These are phyloP conservation scores for Eunapius fragilis DNA, from an alignment of 37 sponge, comb jelly and placozoan species.

Conservation along the genomic window DNA sequence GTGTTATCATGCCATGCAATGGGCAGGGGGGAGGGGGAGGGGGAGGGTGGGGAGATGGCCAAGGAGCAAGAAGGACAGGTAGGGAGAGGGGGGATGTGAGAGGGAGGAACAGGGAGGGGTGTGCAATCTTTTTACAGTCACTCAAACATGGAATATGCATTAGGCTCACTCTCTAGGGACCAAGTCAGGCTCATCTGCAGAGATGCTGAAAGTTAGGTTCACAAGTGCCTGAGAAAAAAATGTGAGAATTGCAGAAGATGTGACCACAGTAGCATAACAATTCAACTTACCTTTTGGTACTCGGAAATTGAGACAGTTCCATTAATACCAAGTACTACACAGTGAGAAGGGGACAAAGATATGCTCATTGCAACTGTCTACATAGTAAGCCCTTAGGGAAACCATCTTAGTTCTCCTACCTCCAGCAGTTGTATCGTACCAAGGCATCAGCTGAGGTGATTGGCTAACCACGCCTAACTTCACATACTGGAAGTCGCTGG, in stretches of 20 bases:
- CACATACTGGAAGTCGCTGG: no score
- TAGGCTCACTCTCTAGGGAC: conserved; percentile 13
- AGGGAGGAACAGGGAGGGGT: no score
- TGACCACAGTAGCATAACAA: background rate
- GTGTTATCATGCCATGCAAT: background rate
- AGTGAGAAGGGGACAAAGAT: background rate
- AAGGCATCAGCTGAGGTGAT: no score
- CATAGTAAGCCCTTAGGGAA: no score
- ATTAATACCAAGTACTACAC: conserved; percentile 39
- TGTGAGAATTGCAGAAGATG: background rate
- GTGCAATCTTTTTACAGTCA: no score
- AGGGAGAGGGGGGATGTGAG: no score
- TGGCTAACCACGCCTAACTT: no score
- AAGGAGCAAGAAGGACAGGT: no score
- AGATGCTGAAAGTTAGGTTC: conserved; percentile 34
- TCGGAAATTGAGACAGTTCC: conserved; percentile 29
- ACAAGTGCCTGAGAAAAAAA: conserved; percentile 26
- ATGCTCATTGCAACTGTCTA: background rate
- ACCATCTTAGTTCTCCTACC: no score
- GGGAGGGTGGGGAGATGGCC: no score
- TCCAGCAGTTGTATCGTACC: no score
- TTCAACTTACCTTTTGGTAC: conserved; percentile 29
- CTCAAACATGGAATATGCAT: no score
- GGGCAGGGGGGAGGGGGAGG: background rate
- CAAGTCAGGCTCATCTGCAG: conserved; percentile 41